phyloP scores from a whole-genome alignment of 1,140 invertebrate genomes.

The Campoletis sonorensis region DNA sequence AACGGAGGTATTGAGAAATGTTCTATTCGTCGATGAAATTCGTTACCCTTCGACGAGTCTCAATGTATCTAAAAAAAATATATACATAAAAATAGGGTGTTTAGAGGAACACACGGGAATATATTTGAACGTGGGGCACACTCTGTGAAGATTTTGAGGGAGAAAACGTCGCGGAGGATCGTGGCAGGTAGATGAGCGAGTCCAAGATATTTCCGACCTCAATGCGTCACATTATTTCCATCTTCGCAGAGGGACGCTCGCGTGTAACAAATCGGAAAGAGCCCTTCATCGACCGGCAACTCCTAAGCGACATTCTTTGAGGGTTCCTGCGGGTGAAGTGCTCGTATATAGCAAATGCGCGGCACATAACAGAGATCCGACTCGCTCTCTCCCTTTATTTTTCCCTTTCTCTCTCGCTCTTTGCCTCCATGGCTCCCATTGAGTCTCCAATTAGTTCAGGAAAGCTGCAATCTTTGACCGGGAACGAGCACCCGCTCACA shows the following conservation, averaged over 20 bases:
- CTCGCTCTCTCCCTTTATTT: constrained; percentile 41
- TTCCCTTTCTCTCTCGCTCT: background rate
- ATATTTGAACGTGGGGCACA: constrained; percentile 24
- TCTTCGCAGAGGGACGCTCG: constrained; percentile 59
- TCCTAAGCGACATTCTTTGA: constrained; percentile 45
- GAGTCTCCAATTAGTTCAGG: constrained; percentile 67
- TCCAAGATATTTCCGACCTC: constrained; percentile 34
- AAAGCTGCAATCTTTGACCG: constrained; percentile 61
- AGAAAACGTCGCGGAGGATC: background rate
- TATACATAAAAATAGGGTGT: background rate
- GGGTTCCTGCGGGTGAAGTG: background rate
- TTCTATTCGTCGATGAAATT: constrained; percentile 38
- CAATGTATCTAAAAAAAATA: background rate
- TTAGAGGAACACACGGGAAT: background rate
- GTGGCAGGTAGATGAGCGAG: constrained; percentile 42
- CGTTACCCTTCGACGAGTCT: constrained; percentile 42
- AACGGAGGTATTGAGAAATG: background rate
- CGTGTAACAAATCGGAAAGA: constrained; percentile 65
- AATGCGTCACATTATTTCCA: constrained; percentile 51
- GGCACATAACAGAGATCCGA: constrained; percentile 41
- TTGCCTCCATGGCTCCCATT: constrained; percentile 54
- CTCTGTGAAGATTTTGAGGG: constrained; percentile 17
- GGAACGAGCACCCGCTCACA: constrained; percentile 22
- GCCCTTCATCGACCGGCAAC: constrained; percentile 10
- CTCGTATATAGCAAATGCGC: constrained; percentile 24